These are phyloP conservation scores for Blennius ocellaris DNA, from an alignment of 2,113 vertebrate species.

Conservation along the genomic window DNA sequence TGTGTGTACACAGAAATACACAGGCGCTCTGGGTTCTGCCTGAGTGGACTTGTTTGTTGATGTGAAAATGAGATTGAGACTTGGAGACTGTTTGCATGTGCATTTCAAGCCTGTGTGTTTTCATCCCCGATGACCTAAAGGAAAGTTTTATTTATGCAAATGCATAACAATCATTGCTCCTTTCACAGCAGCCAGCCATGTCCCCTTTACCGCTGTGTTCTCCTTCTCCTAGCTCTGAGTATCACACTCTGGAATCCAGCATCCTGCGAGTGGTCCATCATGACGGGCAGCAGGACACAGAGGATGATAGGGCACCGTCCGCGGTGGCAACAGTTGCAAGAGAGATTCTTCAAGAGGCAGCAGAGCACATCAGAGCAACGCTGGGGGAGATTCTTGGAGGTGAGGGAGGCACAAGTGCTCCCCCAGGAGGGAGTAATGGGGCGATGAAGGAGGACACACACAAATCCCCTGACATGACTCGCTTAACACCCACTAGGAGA, in stretches of 20 bases:
- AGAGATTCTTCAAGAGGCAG: conserved; percentile 93
- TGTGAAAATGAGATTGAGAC: conserved; percentile 30
- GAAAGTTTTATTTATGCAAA: conserved; percentile 64
- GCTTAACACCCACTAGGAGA: conserved; percentile 93
- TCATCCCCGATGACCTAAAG: conserved; percentile 45
- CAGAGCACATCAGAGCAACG: conserved; percentile 89
- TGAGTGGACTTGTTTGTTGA: conserved; percentile 36
- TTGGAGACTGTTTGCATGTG: conserved; percentile 26
- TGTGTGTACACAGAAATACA: neutral
- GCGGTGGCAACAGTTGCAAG: conserved; percentile 87
- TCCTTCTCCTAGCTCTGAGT: conserved; percentile 83
- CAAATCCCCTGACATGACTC: conserved; percentile 91
- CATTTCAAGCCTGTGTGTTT: conserved; percentile 28
- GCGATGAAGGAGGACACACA: conserved; percentile 87
- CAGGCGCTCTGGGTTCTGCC: conserved; percentile 4
- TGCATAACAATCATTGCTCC: conserved; percentile 48
- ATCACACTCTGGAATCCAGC: conserved; percentile 86
- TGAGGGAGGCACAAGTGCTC: conserved; percentile 85
- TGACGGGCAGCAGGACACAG: conserved; percentile 78
- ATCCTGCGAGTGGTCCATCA: conserved; percentile 91
- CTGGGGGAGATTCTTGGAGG: conserved; percentile 94
- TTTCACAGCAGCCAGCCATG: conserved; percentile 37
- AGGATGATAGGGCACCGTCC: conserved; percentile 78
- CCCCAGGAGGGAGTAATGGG: conserved; percentile 90
- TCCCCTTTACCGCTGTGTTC: conserved; percentile 45